phyloP scores from a whole-genome alignment of 2,797 vertebrate species.

The Eulemur albifrons region DNA sequence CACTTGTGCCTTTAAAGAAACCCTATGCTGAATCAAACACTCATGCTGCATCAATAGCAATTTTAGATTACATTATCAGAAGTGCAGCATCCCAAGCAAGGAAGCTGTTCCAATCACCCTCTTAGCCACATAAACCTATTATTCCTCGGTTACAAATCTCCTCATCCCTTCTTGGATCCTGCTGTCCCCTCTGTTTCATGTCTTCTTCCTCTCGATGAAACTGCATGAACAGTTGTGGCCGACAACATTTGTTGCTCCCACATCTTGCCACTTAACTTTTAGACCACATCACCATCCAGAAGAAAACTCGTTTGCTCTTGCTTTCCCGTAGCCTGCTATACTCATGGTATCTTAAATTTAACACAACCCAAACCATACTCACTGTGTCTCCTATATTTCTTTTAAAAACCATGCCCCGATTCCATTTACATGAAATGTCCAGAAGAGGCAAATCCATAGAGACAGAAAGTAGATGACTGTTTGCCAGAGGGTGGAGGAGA shows the following conservation, averaged over 20 bases:
- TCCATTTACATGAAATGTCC: background rate
- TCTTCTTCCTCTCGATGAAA: background rate
- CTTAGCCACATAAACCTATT: background rate
- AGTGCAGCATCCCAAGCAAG: background rate
- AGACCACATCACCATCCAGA: background rate
- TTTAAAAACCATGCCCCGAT: background rate
- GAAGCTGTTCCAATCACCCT: background rate
- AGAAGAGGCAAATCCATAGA: slow-evolving; percentile 19
- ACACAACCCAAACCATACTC: background rate
- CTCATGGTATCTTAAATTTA: background rate
- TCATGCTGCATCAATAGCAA: background rate
- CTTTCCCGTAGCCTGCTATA: background rate
- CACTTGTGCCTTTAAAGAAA: background rate
- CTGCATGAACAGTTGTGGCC: background rate
- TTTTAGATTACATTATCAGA: background rate
- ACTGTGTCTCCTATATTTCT: background rate
- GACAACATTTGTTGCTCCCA: background rate
- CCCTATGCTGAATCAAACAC: background rate
- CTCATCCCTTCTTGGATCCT: background rate
- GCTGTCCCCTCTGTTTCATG: background rate
- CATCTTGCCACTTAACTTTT: background rate
- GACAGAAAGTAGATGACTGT: slow-evolving; percentile 30
- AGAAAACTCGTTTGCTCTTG: background rate
- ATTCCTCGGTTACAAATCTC: background rate
- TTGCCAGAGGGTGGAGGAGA: background rate